Evolutionary conservation across 2,797 vertebrate species (phyloP).

Genomic region (Heteromormyrus szaboi): DNA sequence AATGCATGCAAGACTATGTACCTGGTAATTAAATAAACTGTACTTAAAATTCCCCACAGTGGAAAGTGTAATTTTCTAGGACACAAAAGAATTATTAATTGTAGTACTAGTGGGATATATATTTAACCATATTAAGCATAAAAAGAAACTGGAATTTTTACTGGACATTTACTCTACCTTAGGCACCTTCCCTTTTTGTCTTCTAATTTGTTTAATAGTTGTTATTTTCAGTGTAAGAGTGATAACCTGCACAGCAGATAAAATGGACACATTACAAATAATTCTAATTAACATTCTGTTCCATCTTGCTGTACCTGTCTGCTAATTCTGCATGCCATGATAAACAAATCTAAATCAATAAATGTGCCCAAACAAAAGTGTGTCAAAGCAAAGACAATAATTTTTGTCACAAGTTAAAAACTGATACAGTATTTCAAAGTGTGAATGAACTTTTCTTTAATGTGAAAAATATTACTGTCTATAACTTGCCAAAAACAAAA

Average conservation of each 20-base stretch:
- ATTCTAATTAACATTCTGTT: neutral
- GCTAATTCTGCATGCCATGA: neutral
- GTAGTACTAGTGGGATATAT: neutral
- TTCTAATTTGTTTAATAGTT: neutral
- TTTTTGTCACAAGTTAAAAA: neutral
- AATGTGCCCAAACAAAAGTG: neutral
- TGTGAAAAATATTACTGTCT: conserved; percentile 8
- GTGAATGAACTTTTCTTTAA: neutral
- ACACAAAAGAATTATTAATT: neutral
- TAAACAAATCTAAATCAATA: neutral
- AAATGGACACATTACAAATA: neutral
- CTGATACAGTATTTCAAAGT: neutral
- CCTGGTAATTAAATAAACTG: neutral
- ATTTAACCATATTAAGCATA: neutral
- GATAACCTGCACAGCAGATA: neutral
- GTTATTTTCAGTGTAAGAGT: neutral
- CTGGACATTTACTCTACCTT: neutral
- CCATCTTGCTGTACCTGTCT: neutral
- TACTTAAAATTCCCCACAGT: neutral
- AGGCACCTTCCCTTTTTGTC: neutral
- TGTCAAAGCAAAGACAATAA: neutral
- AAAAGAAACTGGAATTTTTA: neutral
- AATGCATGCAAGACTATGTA: neutral
- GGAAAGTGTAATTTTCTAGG: neutral
- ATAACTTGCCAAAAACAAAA: neutral